Percentiles rank a stretch among this genome's conserved stretches.
These are phyloP conservation scores for Petromus typicus DNA, from an alignment of 2,113 vertebrate genomes.

Conservation along the genomic window DNA sequence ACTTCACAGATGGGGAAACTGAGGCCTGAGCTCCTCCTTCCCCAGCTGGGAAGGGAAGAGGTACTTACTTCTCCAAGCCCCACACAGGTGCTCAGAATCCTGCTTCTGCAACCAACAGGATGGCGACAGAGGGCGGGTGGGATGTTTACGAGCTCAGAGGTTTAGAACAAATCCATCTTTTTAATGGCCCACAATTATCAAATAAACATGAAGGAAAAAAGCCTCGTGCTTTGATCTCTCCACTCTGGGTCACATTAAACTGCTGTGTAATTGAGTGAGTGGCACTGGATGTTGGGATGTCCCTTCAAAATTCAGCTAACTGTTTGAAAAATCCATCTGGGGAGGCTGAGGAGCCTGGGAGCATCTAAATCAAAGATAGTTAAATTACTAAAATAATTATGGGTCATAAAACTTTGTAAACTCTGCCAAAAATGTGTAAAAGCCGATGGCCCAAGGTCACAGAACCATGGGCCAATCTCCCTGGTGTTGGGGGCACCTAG, in stretches of 20 bases:
- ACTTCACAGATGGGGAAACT: not conserved
- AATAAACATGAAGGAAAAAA: slow-evolving; percentile 8
- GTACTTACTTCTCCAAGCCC: no score
- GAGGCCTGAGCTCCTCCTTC: not conserved
- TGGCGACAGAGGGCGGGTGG: not conserved
- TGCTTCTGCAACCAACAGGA: not conserved
- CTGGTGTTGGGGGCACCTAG: fast-evolving
- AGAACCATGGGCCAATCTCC: not conserved
- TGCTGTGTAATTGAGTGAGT: not conserved
- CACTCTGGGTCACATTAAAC: not conserved
- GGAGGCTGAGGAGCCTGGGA: not conserved
- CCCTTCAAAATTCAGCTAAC: not conserved
- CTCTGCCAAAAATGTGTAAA: not conserved
- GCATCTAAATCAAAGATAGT: not conserved
- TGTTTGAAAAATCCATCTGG: not conserved
- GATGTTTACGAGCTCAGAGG: not conserved
- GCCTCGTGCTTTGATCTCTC: not conserved
- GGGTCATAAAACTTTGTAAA: not conserved
- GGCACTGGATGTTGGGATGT: not conserved
- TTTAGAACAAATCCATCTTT: not conserved
- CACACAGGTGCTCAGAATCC: fast-evolving
- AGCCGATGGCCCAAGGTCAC: no score
- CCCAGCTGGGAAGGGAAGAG: not conserved
- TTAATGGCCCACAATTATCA: slow-evolving; percentile 24
- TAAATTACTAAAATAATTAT: not conserved